Base-by-base conservation (phyloP, 2,888 invertebrate genomes). In the Bruchidius siliquastri region DNA sequence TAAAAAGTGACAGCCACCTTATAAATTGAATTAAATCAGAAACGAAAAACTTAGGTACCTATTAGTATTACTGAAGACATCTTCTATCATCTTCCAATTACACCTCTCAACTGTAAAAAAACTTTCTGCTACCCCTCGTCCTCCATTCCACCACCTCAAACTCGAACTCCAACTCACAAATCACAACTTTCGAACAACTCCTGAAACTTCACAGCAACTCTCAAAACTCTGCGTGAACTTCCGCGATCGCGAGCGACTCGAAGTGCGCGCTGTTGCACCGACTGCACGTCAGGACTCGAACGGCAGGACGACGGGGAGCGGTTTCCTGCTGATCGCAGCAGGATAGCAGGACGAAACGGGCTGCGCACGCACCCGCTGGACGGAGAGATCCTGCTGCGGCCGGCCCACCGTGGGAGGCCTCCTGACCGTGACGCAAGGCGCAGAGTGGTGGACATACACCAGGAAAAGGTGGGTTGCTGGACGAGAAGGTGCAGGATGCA, bases 341-440 rank as follows among this genome's bases (percentile, higher is more conserved):
- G 75, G 71, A 71, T 67, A 68, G 71, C 78, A 76, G 78, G 73
- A 76, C 77, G 76, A 76, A 77, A 75, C 77, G 77, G 80, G 80
- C 79, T 88, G 87, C 85, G 87, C 88, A 87, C 85, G 86, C 88
- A 87, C 83, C 82, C 80, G 6, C 49, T 13, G 49, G 49, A 49
- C 49, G 8, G 49, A 49, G 18, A 18, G 68, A 21, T 68, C 22
- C 68, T 68, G 21, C 18, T 21, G 68, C 68, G 68, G 21, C 8
- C 22, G 76, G 78, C 79, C 79, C 79, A 78, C 79, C 78, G 49
- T 49, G 49, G 49, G 49, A 49, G 49, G 49, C 49, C 18, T 13
- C 49, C 49, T 49, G 49, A 49, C 49, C 49, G 49, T 49, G 18
- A 49, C 49, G 49, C 49, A 49, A 13, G 49, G 49, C 49, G 49